These are phyloP conservation scores for Microctenopoma steveboyesi DNA, from an alignment of 2,797 vertebrate species.

Conservation along the genomic window DNA sequence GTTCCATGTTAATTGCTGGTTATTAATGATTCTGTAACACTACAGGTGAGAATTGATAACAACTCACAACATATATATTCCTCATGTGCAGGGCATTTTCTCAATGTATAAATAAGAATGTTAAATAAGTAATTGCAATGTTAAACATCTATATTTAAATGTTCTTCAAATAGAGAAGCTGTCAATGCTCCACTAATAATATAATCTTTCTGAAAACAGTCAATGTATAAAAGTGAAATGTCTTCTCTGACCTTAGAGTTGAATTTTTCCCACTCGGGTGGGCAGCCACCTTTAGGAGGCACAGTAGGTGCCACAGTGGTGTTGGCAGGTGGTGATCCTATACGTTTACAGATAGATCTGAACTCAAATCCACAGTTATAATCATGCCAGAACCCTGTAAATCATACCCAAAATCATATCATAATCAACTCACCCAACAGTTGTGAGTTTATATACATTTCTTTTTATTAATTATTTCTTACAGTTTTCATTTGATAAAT, in stretches of 20 bases:
- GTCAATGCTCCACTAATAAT: too few relatives aligned
- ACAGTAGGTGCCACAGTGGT: constrained; percentile 43
- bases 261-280: constrained; percentile 45
- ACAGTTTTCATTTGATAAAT: too few relatives aligned
- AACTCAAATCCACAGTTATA: constrained; percentile 41
- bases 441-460: neutral
- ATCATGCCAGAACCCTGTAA: constrained; percentile 62
- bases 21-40: constrained; percentile 35
- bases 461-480: neutral
- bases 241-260: constrained; percentile 57
- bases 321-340: constrained; percentile 20
- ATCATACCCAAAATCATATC: neutral
- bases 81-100: neutral
- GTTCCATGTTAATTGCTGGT: constrained; percentile 9
- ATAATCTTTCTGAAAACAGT: too few relatives aligned
- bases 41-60: constrained; percentile 8
- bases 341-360: constrained; percentile 55
- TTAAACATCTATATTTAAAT: too few relatives aligned
- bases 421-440: neutral
- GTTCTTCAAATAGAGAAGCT: too few relatives aligned
- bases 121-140: too few relatives aligned
- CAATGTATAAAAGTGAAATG: too few relatives aligned
- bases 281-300: constrained; percentile 53
- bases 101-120: too few relatives aligned
- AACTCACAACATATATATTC: neutral